phyloP scores from a whole-genome alignment of 2,888 invertebrate species.

The Sericinus montela region DNA sequence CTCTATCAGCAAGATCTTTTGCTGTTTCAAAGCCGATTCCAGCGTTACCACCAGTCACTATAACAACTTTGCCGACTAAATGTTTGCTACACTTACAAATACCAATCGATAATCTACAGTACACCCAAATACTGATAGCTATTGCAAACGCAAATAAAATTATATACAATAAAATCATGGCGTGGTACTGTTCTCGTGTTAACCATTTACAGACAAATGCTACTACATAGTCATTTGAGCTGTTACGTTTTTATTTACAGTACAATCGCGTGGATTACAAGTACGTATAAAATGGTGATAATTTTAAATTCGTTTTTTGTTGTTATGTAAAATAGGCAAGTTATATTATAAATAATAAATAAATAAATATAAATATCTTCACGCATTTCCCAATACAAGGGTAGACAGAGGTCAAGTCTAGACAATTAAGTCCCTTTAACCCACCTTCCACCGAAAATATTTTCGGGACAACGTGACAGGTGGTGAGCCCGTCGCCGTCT shows the following conservation, averaged over 20 bases:
- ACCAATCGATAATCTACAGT: constrained; percentile 20
- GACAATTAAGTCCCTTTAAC: no score
- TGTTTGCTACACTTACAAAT: constrained; percentile 26
- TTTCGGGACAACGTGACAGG: no score
- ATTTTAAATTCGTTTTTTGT: no score
- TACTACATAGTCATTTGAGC: no score
- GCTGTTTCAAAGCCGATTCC: constrained; percentile 89
- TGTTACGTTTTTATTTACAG: background rate
- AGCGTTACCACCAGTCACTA: constrained; percentile 90
- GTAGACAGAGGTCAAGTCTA: no score
- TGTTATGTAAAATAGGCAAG: no score
- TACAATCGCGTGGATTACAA: background rate
- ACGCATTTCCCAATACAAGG: no score
- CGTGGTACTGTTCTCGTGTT: background rate
- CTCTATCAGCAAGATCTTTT: constrained; percentile 82
- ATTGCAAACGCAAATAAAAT: background rate
- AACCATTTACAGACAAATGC: background rate
- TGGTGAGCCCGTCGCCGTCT: no score
- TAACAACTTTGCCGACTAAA: constrained; percentile 84
- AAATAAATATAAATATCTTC: no score
- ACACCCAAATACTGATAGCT: constrained; percentile 2
- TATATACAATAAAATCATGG: background rate
- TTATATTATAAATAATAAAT: no score
- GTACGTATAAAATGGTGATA: no score
- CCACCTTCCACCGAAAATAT: no score